Evolutionary conservation across 2,113 vertebrate species (phyloP), one percentile per base, ranked within the genome.

Genomic region (Rhinopomastus cyanomelas): DNA sequence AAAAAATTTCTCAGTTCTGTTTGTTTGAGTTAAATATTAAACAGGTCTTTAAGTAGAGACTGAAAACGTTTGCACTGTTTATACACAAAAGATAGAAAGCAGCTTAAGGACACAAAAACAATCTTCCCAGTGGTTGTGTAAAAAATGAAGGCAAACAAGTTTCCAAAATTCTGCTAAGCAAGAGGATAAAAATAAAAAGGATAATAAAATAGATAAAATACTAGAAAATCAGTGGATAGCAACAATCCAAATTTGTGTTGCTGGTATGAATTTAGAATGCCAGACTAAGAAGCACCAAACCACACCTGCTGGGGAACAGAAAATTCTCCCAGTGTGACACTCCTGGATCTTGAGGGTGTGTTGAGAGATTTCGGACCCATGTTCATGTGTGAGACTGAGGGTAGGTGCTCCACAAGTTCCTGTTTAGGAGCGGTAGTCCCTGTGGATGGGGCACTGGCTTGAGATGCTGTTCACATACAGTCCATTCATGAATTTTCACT

Each of bases 11-110:
- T 37, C 66, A 48, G 49, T 75, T 69, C 44, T 79, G 53, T 79
- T 94, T 86, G 62, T 76, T 39, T 56, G 32, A 81, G 87, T 94
- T 96, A 95, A 94, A 96, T 88, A 96, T 96, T 94, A 96, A 96
- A 62, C 74, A 73, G 48, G 55, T 61, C 15, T 77, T 87, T 53
- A 79, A 68, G 90, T 4, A 60, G 29, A 69, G 51, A 80, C 22
- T 71, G 34, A 75, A 72, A 59, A 55, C 32, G 39, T 60, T 32
- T 44, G 21, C 81, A 84, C 69, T 56, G 20, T 46, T 88, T 39
- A 73, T 34, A 85, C 3, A 18, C 17, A 75, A 92, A 81, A 72
- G 34, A 48, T 42, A 65, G 75, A 81, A 69, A 59, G 13, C 7
- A 48, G 26, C 52, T 82, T 89, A 85, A 87, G 46, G 82, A 88